Evolutionary conservation across 92 coral and sea anemone genomes (phyloP), one percentile per base, ranked within the genome.

Genomic region (Zoanthus gigantus): DNA sequence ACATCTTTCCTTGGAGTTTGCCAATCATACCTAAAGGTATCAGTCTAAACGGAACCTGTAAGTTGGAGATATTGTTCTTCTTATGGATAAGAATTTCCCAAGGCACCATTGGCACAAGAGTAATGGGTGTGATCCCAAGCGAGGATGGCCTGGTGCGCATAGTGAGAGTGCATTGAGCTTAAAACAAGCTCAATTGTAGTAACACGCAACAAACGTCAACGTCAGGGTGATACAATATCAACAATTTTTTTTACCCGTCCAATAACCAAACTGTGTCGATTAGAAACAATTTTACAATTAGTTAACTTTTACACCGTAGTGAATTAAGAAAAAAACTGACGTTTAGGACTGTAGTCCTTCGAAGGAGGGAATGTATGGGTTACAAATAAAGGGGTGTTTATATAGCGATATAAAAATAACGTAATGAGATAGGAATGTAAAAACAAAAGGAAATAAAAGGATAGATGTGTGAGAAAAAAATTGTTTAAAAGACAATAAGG

Each of bases 51-150:
- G 72, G 76, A 87, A 78, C 71, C 37, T 87, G 34, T 42, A 71
- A 79, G 79, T 66, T 30, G 86, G 80, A 47, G 90, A 87, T n/a
- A 16, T 87, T 47, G 90, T 79, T 9, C 68, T 87, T 9, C 68
- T 87, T 18, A 78, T 75, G 14, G 90, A 87, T 44, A 79, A 87
- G 44, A 68, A 57, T 15, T 87, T 15, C 44, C 78, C 86, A 47
- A 67, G 86, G 44, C 85, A 72, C 48, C 86, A 78, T 29, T 87
- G 86, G 90, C 90, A 86, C 86, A 69, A 71, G 74, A 23, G 34
- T 65, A 31, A 44, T 86, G 53, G 83, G 61, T 9, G 77, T 37
- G 47, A 74, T 32, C 11, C 57, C 77, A 46, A 65, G 84, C 63
- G 54, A 76, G 42, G 89, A 78, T 52, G 90, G 85, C 10, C 83